A percentile compares a stretch with the other conserved stretches of the same genome.
These are phyloP conservation scores for Capitulum mitella DNA, from an alignment of 2,888 invertebrate genomes.

Conservation along the genomic window DNA sequence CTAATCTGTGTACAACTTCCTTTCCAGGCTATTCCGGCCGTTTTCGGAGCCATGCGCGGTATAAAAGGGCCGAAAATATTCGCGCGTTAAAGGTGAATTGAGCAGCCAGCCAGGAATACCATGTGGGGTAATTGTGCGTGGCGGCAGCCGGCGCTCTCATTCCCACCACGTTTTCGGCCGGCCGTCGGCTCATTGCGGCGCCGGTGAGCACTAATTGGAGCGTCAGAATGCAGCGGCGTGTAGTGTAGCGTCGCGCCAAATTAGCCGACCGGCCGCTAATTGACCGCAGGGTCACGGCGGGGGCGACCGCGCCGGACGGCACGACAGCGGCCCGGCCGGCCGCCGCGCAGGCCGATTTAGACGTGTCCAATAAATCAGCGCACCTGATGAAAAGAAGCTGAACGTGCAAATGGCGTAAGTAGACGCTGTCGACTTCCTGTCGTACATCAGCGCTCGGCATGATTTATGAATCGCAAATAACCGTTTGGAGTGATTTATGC, in stretches of 20 bases:
- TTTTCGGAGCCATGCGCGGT: neutral
- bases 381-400: neutral
- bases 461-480: slow-evolving; percentile 23
- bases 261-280: neutral
- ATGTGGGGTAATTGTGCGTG: neutral
- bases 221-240: neutral
- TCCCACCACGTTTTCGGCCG: neutral
- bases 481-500: neutral
- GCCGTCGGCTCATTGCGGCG: neutral
- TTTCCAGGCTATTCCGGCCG: neutral
- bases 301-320: neutral
- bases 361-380: slow-evolving; percentile 54
- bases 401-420: slow-evolving; percentile 5
- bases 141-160: neutral
- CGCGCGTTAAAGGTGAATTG: neutral
- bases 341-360: neutral
- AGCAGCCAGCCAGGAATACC: neutral
- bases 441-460: slow-evolving; percentile 13
- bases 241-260: neutral
- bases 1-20: neutral
- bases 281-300: neutral
- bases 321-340: neutral
- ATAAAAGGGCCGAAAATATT: neutral
- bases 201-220: neutral
- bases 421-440: neutral